phyloP scores from a whole-genome alignment of 2,888 invertebrate species.

The Caprella mutica region DNA sequence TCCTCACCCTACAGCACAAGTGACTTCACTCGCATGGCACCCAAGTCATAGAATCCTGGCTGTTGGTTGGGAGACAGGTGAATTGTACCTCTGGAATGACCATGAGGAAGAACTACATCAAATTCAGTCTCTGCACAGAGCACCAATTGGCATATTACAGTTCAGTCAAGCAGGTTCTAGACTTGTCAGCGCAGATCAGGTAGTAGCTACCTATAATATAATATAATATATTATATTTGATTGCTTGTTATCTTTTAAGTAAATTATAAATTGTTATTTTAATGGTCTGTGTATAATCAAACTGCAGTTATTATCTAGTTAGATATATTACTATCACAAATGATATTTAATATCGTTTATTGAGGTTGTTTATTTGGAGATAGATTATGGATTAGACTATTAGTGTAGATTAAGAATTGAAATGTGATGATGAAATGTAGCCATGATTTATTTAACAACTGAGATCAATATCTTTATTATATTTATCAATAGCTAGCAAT shows the following conservation, averaged over 20 bases:
- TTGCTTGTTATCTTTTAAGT: background rate
- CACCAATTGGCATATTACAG: slow-evolving; percentile 47
- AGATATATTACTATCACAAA: no score
- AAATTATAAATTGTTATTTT: background rate
- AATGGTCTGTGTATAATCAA: no score
- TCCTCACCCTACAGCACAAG: slow-evolving; percentile 62
- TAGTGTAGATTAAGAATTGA: no score
- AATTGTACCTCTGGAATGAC: slow-evolving; percentile 69
- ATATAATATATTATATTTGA: background rate
- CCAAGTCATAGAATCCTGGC: slow-evolving; percentile 68
- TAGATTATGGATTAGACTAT: no score
- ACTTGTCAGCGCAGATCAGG: slow-evolving; percentile 73
- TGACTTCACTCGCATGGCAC: slow-evolving; percentile 77
- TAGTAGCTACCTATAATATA: slow-evolving; percentile 36
- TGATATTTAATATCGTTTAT: no score
- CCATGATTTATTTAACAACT: no score
- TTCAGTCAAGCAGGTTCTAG: slow-evolving; percentile 72
- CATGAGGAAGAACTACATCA: slow-evolving; percentile 39
- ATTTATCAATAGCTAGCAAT: no score
- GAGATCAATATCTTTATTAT: no score
- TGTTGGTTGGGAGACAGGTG: slow-evolving; percentile 87
- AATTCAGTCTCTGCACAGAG: slow-evolving; percentile 43
- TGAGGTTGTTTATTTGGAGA: no score
- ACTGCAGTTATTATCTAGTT: no score
- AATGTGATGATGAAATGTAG: no score